A percentile compares a stretch with the other conserved stretches of the same genome.
Conservation (phyloP, 2,113 vertebrate species). For the Baryphthengus martii region DNA sequence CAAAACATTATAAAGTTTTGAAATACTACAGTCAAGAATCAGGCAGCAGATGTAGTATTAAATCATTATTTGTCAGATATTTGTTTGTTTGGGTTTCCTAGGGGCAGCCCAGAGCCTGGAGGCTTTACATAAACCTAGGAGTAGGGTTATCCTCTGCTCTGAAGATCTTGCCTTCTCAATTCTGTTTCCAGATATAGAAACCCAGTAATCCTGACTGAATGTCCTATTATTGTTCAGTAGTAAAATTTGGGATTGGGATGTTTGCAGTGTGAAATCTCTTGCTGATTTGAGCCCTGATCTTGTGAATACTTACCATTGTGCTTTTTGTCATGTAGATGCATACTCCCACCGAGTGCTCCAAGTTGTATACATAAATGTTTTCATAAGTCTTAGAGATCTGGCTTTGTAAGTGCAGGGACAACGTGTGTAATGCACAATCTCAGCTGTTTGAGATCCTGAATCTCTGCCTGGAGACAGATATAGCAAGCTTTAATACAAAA, state of each 20-base stretch:
- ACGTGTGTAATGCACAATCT: neutral
- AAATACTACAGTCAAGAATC: neutral
- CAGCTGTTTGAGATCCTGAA: neutral
- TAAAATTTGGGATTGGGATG: neutral
- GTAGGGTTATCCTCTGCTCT: neutral
- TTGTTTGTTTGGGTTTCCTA: neutral
- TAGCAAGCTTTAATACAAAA: neutral
- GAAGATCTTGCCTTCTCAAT: neutral
- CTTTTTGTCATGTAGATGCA: neutral
- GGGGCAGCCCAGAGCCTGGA: neutral
- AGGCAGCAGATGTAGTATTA: rapidly evolving
- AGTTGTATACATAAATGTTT: neutral
- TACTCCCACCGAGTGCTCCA: neutral
- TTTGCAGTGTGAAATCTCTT: neutral
- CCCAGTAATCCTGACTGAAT: neutral
- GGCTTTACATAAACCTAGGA: neutral
- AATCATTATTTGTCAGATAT: neutral
- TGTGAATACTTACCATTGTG: neutral
- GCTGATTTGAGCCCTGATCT: neutral
- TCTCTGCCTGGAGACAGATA: neutral
- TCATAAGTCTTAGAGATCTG: neutral
- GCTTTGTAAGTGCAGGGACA: neutral
- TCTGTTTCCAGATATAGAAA: neutral
- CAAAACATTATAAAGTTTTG: neutral
- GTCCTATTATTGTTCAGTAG: neutral